Conservation (phyloP, 2,797 vertebrate genomes). For the Nyctalus aviator region DNA sequence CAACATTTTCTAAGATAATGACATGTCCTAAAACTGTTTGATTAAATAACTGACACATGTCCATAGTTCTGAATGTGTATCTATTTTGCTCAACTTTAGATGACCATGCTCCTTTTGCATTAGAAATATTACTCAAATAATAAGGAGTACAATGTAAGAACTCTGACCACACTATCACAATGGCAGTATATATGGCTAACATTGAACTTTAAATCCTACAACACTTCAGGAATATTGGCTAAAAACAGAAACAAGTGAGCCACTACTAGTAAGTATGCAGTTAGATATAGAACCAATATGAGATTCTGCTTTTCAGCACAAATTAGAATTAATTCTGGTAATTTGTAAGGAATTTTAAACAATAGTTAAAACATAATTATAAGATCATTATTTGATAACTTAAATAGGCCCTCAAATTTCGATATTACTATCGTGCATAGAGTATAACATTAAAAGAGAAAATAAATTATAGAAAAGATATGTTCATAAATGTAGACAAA, state of each 20-base stretch:
- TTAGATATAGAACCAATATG: neutral
- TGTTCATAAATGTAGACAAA: neutral
- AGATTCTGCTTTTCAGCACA: constrained; percentile 53
- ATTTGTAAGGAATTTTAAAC: neutral
- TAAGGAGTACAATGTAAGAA: constrained; percentile 17
- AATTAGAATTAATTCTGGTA: constrained; percentile 27
- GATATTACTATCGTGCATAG: neutral
- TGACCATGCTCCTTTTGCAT: constrained; percentile 37
- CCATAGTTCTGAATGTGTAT: constrained; percentile 17
- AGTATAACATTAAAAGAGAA: neutral
- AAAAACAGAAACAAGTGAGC: neutral
- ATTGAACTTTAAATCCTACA: neutral
- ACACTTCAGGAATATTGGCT: neutral
- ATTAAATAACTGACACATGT: constrained; percentile 51
- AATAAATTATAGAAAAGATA: neutral
- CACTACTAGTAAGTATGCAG: neutral
- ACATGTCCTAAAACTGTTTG: constrained; percentile 28
- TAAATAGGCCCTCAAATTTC: constrained; percentile 31
- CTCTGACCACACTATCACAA: constrained; percentile 31
- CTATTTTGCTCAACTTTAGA: constrained; percentile 26
- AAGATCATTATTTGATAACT: neutral
- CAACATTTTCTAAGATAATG: constrained; percentile 61
- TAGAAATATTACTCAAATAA: constrained; percentile 21
- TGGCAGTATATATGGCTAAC: constrained; percentile 22
- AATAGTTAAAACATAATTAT: neutral